Evolutionary conservation across 30 jellyfish, hydroid and myxozoan genomes (phyloP).

Genomic region (Aurelia aurita complex sp. Pacific): DNA sequence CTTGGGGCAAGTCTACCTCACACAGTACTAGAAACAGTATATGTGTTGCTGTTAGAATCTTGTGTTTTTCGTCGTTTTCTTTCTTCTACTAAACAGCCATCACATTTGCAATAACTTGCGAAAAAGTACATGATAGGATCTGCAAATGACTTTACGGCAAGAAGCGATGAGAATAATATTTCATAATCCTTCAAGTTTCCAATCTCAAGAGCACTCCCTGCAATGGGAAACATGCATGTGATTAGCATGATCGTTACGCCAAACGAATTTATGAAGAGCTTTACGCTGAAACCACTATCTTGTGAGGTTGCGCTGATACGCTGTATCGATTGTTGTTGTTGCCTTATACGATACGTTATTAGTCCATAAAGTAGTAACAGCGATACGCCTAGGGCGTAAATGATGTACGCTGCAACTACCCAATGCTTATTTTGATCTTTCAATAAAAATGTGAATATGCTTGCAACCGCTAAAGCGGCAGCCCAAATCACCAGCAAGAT

Average conservation of each 20-base stretch:
- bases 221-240: background rate
- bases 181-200: background rate
- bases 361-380: too few relatives aligned
- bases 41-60: too few relatives aligned
- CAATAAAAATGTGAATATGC: background rate
- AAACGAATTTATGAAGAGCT: background rate
- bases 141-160: background rate
- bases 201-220: background rate
- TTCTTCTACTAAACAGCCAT: background rate
- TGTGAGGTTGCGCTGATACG: too few relatives aligned
- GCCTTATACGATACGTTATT: too few relatives aligned
- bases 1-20: too few relatives aligned
- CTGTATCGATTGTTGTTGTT: too few relatives aligned
- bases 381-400: too few relatives aligned
- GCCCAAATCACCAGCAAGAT: conserved; percentile 3
- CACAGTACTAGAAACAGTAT: too few relatives aligned
- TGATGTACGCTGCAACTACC: too few relatives aligned
- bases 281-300: background rate
- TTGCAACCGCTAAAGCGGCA: background rate
- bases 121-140: conserved; percentile 11
- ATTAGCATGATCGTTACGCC: conserved; percentile 6
- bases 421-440: background rate
- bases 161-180: background rate
- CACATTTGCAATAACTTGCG: background rate
- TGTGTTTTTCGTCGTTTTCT: too few relatives aligned